These are phyloP conservation scores for Lordiphosa stackelbergi DNA, from an alignment of 1,140 invertebrate genomes.

Conservation along the genomic window DNA sequence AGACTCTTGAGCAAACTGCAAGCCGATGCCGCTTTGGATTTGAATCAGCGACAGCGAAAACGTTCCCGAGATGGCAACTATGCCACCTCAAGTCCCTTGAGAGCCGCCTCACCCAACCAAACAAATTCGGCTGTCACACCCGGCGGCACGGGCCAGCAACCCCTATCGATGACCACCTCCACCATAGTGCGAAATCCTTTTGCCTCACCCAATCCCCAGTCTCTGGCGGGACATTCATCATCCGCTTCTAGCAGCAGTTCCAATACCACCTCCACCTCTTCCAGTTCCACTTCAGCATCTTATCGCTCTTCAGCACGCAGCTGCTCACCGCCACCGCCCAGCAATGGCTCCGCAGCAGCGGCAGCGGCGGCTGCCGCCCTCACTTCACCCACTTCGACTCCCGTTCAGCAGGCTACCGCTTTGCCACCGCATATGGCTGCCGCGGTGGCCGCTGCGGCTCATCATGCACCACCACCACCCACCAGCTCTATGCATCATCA, in stretches of 20 bases:
- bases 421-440: conserved; percentile 60
- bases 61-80: conserved; percentile 72
- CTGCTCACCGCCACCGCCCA: conserved; percentile 37
- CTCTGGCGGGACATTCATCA: conserved; percentile 12
- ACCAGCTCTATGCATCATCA: conserved; percentile 58
- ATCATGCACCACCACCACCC: conserved; percentile 40
- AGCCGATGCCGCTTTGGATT: conserved; percentile 39
- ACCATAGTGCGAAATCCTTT: conserved; percentile 74
- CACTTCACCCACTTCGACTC: conserved; percentile 20
- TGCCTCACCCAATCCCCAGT: conserved; percentile 65
- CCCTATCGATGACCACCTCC: conserved; percentile 72
- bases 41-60: conserved; percentile 63
- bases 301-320: conserved; percentile 37
- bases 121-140: conserved; percentile 15
- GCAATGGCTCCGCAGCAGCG: too few relatives aligned
- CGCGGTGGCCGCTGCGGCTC: conserved; percentile 56
- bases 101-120: conserved; percentile 28
- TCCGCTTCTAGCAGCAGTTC: conserved; percentile 18
- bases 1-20: conserved; percentile 43
- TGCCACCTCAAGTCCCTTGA: conserved; percentile 78
- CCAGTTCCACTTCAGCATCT: conserved; percentile 10
- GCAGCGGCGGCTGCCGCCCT: too few relatives aligned
- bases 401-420: conserved; percentile 49
- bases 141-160: conserved; percentile 21
- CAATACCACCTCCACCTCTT: conserved; percentile 12